Percentiles rank a stretch among this genome's conserved stretches.
Conservation (phyloP, 2,888 invertebrate genomes). For the Spodoptera picta region DNA sequence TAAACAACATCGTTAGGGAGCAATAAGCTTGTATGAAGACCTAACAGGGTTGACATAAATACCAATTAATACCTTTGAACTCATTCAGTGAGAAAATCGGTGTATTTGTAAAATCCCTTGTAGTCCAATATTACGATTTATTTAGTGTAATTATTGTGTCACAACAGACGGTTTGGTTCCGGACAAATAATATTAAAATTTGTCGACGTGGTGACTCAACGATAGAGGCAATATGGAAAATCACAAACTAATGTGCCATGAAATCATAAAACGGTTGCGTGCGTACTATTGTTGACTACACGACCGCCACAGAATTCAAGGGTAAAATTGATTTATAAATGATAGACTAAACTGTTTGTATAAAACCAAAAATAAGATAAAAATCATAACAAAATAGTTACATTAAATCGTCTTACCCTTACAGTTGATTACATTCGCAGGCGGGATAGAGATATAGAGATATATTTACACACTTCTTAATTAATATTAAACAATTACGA, state of each 20-base stretch:
- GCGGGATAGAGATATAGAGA: constrained; percentile 56
- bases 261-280: constrained; percentile 67
- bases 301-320: constrained; percentile 59
- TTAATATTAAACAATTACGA: constrained; percentile 42
- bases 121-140: constrained; percentile 13
- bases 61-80: constrained; percentile 41
- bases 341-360: constrained; percentile 14
- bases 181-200: constrained; percentile 39
- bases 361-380: constrained; percentile 36
- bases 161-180: constrained; percentile 6
- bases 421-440: constrained; percentile 60
- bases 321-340: constrained; percentile 44
- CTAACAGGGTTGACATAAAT: constrained; percentile 39
- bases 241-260: constrained; percentile 65
- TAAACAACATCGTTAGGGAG: constrained; percentile 45
- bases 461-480: constrained; percentile 49
- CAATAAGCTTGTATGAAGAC: constrained; percentile 43
- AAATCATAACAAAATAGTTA: constrained; percentile 25
- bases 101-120: constrained; percentile 9
- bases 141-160: constrained; percentile 19
- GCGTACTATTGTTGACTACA: constrained; percentile 56
- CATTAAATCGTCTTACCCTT: constrained; percentile 63
- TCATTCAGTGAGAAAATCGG: constrained; percentile 11
- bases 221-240: constrained; percentile 66
- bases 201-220: constrained; percentile 67